Base-by-base conservation (phyloP, 2,113 vertebrate species). In the Castor canadensis region DNA sequence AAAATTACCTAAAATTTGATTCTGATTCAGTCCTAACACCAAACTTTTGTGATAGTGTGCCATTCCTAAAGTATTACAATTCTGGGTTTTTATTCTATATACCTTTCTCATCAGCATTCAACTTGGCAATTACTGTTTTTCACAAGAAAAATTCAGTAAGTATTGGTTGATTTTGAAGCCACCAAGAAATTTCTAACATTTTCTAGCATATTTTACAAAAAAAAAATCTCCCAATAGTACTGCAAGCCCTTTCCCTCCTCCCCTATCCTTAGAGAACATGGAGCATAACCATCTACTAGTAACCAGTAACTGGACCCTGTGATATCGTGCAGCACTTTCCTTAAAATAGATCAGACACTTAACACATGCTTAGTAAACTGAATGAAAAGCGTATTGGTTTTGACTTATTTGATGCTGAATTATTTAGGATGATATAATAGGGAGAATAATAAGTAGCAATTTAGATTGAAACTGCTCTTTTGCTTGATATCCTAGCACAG, bases 351-450 rank as follows among this genome's bases (percentile, higher is more conserved):
- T 54, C 9, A 76, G 26, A 1, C 9, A 89, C 79, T 94, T 80
- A 67, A 80, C 26, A 95, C 54, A 77, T 89, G 60, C 49, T 83
- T 92, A 87, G 40, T 93, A 94, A 94, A 83, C 3, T 67, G 22
- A 77, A 82, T 92, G 26, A 92, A 88, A 96, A 20, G 6, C 64
- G 38, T 49, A 32, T 89, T 93, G 89, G 56, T 87, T 94, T 90
- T 93, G 20, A 40, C 86, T 4, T 87, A 45, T 87, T 92, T 95
- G 38, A 67, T 89, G n/a, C 45, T 81, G 30, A 92, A 91, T 95
- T 95, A 84, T 96, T 83, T 75, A 86, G 38, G 58, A 3, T 87
- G 77, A 9, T 69, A 45, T 80, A 82, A 81, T 49, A 93, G 52
- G 92, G 94, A 84, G 72, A 93, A 82, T 87, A 76, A 62, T 38